Evolutionary conservation across 2,888 invertebrate species (phyloP).

Genomic region (Eremobia ochroleuca): DNA sequence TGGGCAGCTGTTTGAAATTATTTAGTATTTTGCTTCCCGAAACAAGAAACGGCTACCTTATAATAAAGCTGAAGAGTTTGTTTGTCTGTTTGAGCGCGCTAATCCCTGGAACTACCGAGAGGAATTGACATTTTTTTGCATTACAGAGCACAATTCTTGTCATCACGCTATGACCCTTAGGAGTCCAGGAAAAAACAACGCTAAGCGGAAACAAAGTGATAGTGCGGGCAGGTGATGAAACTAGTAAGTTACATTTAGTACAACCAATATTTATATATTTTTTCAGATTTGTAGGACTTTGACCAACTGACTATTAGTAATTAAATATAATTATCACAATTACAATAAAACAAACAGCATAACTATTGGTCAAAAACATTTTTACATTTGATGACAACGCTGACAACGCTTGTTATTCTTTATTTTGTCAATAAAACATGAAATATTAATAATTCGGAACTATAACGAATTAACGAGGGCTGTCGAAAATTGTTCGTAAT

Average conservation of each 20-base stretch:
- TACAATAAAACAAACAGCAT: neutral
- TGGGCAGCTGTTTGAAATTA: neutral
- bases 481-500: constrained; percentile 36
- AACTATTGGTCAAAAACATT: constrained; percentile 14
- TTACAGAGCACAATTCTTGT: neutral
- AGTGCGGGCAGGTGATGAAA: too few species aligned
- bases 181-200: too few species aligned
- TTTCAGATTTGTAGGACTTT: neutral
- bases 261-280: neutral
- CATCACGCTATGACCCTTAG: too few species aligned
- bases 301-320: neutral
- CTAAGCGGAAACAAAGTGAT: too few species aligned
- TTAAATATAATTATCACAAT: neutral
- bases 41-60: neutral
- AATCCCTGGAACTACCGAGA: too few species aligned
- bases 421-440: constrained; percentile 40
- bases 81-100: too few species aligned
- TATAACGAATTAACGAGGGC: constrained; percentile 39
- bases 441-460: constrained; percentile 34
- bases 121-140: too few species aligned
- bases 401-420: constrained; percentile 25
- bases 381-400: neutral
- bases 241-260: neutral
- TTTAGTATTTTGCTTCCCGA: neutral
- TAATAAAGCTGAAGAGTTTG: too few species aligned